Conservation (phyloP, 2,888 invertebrate genomes). For the Drosophila kuntzei region DNA sequence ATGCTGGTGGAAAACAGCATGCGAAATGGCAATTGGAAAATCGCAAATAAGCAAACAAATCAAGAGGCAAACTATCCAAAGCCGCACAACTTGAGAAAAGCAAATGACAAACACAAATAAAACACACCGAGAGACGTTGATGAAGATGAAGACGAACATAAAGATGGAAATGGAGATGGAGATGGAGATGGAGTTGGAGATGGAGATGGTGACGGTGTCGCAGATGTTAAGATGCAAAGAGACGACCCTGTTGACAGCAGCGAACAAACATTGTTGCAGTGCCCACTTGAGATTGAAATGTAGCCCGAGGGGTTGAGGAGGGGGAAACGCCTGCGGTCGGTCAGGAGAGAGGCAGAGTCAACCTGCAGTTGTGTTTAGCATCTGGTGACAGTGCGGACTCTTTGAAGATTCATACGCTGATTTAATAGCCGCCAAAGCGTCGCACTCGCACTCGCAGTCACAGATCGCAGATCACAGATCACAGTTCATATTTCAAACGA, state of each 20-base stretch:
- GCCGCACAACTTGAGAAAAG: slow-evolving; percentile 39
- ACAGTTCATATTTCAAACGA: slow-evolving; percentile 22
- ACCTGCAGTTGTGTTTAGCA: slow-evolving; percentile 46
- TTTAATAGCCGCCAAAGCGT: slow-evolving; percentile 41
- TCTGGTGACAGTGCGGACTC: slow-evolving; percentile 55
- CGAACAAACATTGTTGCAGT: slow-evolving; percentile 57
- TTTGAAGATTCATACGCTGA: slow-evolving; percentile 52
- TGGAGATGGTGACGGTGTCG: slow-evolving; percentile 10
- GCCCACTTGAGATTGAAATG: slow-evolving; percentile 61
- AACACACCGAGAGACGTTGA: slow-evolving; percentile 14
- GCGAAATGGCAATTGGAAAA: slow-evolving; percentile 62
- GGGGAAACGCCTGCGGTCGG: neutral
- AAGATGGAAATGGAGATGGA: slow-evolving; percentile 5
- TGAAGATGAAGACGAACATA: slow-evolving; percentile 8
- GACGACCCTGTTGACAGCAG: slow-evolving; percentile 55
- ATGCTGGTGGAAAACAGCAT: slow-evolving; percentile 52
- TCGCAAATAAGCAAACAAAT: slow-evolving; percentile 61
- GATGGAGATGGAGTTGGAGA: too few species aligned
- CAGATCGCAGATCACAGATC: slow-evolving; percentile 7
- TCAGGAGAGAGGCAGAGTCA: slow-evolving; percentile 6
- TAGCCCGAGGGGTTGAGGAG: slow-evolving; percentile 13
- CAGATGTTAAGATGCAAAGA: slow-evolving; percentile 39
- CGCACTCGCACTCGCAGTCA: neutral
- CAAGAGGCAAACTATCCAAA: slow-evolving; percentile 44
- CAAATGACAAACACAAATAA: slow-evolving; percentile 31